Conservation (phyloP, 2,113 vertebrate species). For the Zosterops hypoxanthus region DNA sequence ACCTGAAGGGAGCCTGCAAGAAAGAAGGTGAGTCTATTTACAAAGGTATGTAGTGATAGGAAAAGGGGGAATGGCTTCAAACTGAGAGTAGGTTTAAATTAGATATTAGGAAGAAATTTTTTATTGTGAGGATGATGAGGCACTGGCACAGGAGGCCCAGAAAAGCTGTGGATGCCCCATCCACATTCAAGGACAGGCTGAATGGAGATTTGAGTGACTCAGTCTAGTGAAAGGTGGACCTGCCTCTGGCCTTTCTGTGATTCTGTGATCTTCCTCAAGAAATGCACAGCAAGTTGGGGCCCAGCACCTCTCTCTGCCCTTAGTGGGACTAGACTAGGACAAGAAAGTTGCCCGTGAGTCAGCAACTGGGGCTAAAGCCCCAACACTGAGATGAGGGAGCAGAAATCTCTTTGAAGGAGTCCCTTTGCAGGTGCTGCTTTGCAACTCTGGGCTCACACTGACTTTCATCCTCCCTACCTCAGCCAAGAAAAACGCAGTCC, state of each 20-base stretch:
- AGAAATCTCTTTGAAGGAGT: neutral
- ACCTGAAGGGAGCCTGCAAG: neutral
- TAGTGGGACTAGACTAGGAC: neutral
- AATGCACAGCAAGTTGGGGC: neutral
- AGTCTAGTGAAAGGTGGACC: neutral
- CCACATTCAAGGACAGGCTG: neutral
- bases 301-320: neutral
- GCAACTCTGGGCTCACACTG: neutral
- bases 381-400: neutral
- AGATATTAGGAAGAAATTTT: neutral
- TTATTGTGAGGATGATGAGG: neutral
- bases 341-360: rapidly evolving
- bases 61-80: neutral
- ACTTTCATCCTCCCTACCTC: neutral
- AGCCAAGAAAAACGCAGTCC: neutral
- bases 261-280: neutral
- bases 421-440: neutral
- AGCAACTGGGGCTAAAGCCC: neutral
- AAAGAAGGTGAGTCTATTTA: neutral
- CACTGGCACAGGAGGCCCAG: neutral
- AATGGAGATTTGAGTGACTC: neutral
- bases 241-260: neutral
- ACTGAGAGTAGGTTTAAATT: neutral
- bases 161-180: neutral
- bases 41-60: neutral